Conservation (phyloP, 2,888 invertebrate species). For the Nasonia oneida region DNA sequence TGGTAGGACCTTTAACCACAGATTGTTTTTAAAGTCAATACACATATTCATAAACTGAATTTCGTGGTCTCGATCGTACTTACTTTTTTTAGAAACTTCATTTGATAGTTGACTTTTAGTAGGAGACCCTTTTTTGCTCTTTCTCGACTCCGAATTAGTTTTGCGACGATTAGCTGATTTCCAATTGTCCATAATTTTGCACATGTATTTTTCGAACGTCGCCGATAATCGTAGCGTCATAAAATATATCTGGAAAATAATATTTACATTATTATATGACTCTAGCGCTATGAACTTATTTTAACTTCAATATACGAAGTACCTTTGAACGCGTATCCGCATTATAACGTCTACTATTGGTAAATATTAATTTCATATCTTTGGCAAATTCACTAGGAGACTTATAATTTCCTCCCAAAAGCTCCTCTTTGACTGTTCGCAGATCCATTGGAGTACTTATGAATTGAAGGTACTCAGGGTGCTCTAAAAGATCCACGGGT, state of each 20-base stretch:
- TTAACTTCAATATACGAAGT: constrained; percentile 70
- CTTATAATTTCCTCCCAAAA: constrained; percentile 86
- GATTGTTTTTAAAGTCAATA: not conserved
- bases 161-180: constrained; percentile 81
- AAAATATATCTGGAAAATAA: constrained; percentile 87
- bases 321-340: constrained; percentile 90
- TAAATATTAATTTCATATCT: constrained; percentile 93
- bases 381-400: constrained; percentile 88
- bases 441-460: constrained; percentile 95
- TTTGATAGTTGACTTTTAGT: constrained; percentile 69
- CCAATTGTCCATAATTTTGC: constrained; percentile 84
- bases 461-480: constrained; percentile 91
- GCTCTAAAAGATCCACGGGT: constrained; percentile 90
- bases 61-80: not conserved
- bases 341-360: constrained; percentile 93
- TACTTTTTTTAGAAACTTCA: constrained; percentile 71
- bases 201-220: constrained; percentile 91
- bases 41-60: not conserved
- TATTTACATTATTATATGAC: not conserved
- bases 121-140: constrained; percentile 37
- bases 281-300: not conserved
- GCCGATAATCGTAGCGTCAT: constrained; percentile 95
- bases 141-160: constrained; percentile 61
- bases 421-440: constrained; percentile 87
- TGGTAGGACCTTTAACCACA: constrained; percentile 65